Conservation (phyloP, 2,888 invertebrate genomes). For the Tillus elongatus region DNA sequence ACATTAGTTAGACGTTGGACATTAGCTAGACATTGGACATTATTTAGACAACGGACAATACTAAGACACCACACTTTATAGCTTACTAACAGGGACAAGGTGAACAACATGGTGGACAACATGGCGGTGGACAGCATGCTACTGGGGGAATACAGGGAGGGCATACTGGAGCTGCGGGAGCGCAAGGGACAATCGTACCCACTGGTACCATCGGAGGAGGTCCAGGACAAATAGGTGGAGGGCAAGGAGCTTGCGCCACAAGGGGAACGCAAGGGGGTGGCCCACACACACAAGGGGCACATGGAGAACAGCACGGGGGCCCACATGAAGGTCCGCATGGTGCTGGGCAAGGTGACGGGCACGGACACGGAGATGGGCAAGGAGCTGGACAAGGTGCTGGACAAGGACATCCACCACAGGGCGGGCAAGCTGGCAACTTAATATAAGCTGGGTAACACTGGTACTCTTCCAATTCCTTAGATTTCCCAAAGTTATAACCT, state of each 20-base stretch:
- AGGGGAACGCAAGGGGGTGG: constrained; percentile 27
- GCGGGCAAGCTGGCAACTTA: constrained; percentile 23
- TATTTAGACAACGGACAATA: no score
- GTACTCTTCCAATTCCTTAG: constrained; percentile 28
- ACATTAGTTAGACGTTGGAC: no score
- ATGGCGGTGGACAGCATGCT: constrained; percentile 25
- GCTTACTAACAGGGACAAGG: constrained; percentile 21
- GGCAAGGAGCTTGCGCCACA: constrained; percentile 30
- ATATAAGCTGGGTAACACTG: constrained; percentile 34
- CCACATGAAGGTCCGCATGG: constrained; percentile 20
- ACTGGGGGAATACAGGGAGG: constrained; percentile 19
- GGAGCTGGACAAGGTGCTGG: constrained; percentile 19
- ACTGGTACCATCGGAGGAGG: constrained; percentile 31
- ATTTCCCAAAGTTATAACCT: constrained; percentile 10
- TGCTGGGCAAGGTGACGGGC: constrained; percentile 19
- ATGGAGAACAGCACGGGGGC: constrained; percentile 34
- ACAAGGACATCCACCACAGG: constrained; percentile 17
- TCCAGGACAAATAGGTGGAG: constrained; percentile 29
- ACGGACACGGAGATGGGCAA: constrained; percentile 14
- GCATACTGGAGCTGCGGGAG: constrained; percentile 16
- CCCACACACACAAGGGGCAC: constrained; percentile 8
- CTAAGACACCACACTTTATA: no score
- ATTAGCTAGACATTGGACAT: no score
- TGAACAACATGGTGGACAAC: constrained; percentile 23
- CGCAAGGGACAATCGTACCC: constrained; percentile 24